Evolutionary conservation across 1,140 invertebrate genomes (phyloP).

Genomic region (Drosophila paulistorum): DNA sequence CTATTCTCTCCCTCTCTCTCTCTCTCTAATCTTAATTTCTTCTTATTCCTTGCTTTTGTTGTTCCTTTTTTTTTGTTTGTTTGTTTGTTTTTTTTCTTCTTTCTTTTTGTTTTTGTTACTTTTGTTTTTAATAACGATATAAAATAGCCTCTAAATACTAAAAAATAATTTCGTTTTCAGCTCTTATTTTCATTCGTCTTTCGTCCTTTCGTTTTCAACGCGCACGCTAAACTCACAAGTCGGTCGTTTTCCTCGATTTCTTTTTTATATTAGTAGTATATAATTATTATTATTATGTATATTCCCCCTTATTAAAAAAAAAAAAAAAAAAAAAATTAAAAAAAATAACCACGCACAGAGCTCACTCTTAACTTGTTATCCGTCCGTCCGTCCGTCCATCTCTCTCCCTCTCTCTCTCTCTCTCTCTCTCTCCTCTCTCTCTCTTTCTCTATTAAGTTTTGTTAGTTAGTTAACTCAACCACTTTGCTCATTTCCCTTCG

Average conservation of each 20-base stretch:
- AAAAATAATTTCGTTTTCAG: conserved; percentile 76
- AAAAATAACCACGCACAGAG: conserved; percentile 37
- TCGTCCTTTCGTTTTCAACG: conserved; percentile 70
- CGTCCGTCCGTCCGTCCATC: background rate
- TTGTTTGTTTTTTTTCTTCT: conserved; percentile 20
- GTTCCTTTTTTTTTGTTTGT: conserved; percentile 24
- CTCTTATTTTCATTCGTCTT: conserved; percentile 27
- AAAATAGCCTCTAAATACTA: conserved; percentile 82
- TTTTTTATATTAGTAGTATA: conserved; percentile 11
- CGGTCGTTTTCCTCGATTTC: conserved; percentile 22
- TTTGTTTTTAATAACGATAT: conserved; percentile 74
- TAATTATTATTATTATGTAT: conserved; percentile 17
- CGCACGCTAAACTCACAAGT: conserved; percentile 68
- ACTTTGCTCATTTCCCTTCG: conserved; percentile 1
- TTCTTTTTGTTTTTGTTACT: conserved; percentile 32
- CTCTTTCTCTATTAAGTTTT: background rate
- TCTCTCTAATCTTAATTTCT: background rate
- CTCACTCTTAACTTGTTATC: background rate
- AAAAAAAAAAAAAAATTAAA: background rate
- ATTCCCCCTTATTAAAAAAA: conserved; percentile 36
- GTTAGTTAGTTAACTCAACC: conserved; percentile 14
- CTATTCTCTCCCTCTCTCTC: background rate
- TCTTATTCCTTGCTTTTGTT: conserved; percentile 23
- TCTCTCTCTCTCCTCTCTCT: background rate
- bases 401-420: conserved; percentile 3